phyloP scores from a whole-genome alignment of 2,888 invertebrate species.

The Ochropleura plecta region DNA sequence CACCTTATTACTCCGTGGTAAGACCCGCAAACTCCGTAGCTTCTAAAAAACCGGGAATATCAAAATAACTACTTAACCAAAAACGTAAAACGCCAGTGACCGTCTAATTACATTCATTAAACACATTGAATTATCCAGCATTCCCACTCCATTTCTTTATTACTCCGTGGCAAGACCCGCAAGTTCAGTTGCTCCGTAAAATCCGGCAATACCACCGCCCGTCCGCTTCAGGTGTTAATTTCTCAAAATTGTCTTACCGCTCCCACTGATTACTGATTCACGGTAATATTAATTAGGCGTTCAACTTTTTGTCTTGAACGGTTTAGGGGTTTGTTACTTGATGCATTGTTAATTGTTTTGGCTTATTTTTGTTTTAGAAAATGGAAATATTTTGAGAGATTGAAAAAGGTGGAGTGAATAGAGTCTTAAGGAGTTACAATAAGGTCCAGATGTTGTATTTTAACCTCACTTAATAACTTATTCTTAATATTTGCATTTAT shows the following conservation, averaged over 20 bases:
- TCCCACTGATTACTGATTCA: constrained; percentile 59
- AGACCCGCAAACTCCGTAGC: constrained; percentile 47
- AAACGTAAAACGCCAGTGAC: no score
- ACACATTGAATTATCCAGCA: neutral
- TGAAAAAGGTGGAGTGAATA: neutral
- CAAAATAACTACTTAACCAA: neutral
- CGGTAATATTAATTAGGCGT: constrained; percentile 57
- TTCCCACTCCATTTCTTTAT: constrained; percentile 30
- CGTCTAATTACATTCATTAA: no score
- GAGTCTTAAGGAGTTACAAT: neutral
- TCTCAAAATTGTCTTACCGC: constrained; percentile 61
- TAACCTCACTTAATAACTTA: neutral
- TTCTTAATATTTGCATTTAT: constrained; percentile 1
- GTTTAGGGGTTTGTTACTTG: constrained; percentile 53
- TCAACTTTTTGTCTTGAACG: constrained; percentile 54
- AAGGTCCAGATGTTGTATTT: neutral
- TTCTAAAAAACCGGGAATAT: constrained; percentile 46
- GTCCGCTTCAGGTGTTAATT: constrained; percentile 66
- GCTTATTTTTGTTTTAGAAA: neutral
- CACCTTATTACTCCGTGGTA: constrained; percentile 20
- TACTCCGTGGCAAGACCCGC: constrained; percentile 31
- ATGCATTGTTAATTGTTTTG: constrained; percentile 46
- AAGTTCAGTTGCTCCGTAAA: constrained; percentile 56
- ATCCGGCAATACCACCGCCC: constrained; percentile 36
- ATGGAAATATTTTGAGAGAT: neutral